Evolutionary conservation across 2,797 vertebrate species (phyloP), one percentile per base, ranked within the genome.

Genomic region (Taeniopygia guttata): DNA sequence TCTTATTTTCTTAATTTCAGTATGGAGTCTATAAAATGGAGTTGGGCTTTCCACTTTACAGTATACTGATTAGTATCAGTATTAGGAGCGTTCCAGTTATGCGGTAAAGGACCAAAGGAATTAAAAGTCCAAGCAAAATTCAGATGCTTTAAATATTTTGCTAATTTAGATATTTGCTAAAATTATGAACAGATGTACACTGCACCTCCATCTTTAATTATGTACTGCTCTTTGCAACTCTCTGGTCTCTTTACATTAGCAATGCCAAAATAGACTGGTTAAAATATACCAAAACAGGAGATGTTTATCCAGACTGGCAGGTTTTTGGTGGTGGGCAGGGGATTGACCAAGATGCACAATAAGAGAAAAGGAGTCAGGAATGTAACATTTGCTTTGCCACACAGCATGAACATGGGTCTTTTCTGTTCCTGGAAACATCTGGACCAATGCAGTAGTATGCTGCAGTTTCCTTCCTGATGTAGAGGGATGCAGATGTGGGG

Each of bases 1-100:
- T 96, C 66, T 95, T 89, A 92, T 89, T 97, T 96, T 97, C 90
- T 51, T 27, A 84, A 97, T 97, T 97, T 70, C 66, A 95, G 79
- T 86, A 83, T 29, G 22, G 38, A 93, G 91, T 93, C 83, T 95
- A 91, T 96, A 93, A 91, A 84, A 97, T 92, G 54, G 82, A 43
- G 7, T 62, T 52, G 23, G 19, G 42, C 67, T 94, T 96, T 92
- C 89, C 72, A 94, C 77, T 96, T 76, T 51, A 56, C 63, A 91
- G 78, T 81, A 90, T 63, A 92, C 40, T 94, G 81, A 92, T 83
- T n/a, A n/a, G n/a, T n/a, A n/a, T 85, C 63, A 94, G 67, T 55
- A 87, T 68, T 92, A 94, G 82, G 67, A 93, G 58, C 74, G 43
- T 89, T 95, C 38, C 36, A 89, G 85, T 90, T 96, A 95, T 26